phyloP scores from a whole-genome alignment of 2,888 invertebrate genomes.

The Drosophila atripex region DNA sequence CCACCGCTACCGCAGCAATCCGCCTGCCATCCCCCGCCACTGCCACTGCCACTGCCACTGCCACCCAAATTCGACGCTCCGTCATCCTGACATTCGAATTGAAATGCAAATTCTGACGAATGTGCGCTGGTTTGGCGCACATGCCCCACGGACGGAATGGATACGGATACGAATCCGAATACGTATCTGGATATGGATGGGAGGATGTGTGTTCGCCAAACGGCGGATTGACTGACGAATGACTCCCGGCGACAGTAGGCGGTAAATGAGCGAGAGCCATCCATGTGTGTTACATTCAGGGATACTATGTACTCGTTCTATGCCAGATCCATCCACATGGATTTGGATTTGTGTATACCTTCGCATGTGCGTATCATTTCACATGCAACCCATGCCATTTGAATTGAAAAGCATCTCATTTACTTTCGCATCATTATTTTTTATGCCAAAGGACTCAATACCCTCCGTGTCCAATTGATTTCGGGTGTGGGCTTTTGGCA shows the following conservation, averaged over 20 bases:
- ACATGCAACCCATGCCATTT: conserved; percentile 38
- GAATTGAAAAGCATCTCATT: conserved; percentile 42
- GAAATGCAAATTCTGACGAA: conserved; percentile 82
- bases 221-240: conserved; percentile 51
- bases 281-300: conserved; percentile 49
- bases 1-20: conserved; percentile 50
- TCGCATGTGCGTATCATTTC: conserved; percentile 41
- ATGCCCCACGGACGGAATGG: conserved; percentile 43
- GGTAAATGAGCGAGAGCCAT: conserved; percentile 70
- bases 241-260: conserved; percentile 45
- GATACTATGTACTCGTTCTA: conserved; percentile 19
- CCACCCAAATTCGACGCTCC: conserved; percentile 73
- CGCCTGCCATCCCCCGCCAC: conserved; percentile 45
- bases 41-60: conserved; percentile 12
- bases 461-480: conserved; percentile 28
- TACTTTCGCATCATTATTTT: conserved; percentile 52
- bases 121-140: conserved; percentile 65
- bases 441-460: conserved; percentile 12
- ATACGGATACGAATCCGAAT: conserved; percentile 2
- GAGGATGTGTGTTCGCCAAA: conserved; percentile 8
- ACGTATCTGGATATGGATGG: conserved; percentile 1
- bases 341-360: conserved; percentile 19
- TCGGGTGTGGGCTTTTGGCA: conserved; percentile 1
- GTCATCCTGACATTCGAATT: conserved; percentile 79
- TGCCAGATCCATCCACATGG: conserved; percentile 35